Percentiles rank a stretch among this genome's conserved stretches.
Conservation (phyloP, 1,140 invertebrate genomes). For the Hermatobates lingyangjiaoensis region DNA sequence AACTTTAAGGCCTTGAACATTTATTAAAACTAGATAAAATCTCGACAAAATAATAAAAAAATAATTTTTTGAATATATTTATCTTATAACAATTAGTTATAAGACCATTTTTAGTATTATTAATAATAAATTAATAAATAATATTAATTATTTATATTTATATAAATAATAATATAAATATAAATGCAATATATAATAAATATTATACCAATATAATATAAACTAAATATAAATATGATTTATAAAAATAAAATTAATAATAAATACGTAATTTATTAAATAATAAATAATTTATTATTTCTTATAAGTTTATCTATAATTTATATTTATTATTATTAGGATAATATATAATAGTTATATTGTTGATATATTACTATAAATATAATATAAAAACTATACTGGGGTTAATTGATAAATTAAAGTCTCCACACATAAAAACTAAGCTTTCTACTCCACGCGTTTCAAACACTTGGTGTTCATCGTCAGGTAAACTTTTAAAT, state of each 20-base stretch:
- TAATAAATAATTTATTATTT: not conserved
- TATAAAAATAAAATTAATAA: not conserved
- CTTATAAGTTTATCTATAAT: not conserved
- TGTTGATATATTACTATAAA: not conserved
- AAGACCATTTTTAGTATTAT: not conserved
- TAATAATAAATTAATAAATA: not conserved
- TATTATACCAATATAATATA: not conserved
- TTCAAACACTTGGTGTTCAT: too few species aligned
- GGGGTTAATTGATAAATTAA: not conserved
- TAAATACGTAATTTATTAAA: not conserved
- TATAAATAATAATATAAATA: not conserved
- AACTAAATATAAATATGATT: not conserved
- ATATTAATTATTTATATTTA: not conserved
- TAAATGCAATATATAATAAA: not conserved
- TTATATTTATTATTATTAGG: not conserved
- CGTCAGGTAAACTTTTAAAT: too few species aligned
- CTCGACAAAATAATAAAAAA: too few species aligned
- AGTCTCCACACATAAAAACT: too few species aligned
- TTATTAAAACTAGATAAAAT: too few species aligned
- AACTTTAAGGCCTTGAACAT: too few species aligned
- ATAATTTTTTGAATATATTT: too few species aligned
- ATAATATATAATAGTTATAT: not conserved
- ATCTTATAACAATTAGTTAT: too few species aligned
- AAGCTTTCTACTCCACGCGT: too few species aligned
- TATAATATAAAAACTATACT: not conserved